Evolutionary conservation across 2,113 vertebrate genomes (phyloP), one percentile per base, ranked within the genome.

Genomic region (Nycticebus coucang): DNA sequence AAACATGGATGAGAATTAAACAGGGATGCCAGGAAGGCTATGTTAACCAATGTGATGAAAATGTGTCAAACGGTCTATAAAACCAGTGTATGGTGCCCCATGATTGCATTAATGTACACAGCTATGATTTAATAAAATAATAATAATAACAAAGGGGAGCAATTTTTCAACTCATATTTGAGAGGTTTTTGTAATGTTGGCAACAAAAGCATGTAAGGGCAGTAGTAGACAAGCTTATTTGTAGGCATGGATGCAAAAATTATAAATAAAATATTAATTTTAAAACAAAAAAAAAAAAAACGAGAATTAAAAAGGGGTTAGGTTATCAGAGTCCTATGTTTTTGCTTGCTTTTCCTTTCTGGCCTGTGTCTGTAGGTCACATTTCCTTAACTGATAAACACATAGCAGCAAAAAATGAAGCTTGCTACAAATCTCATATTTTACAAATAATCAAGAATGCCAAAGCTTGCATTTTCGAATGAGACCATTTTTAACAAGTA

Each of bases 361-460:
- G 59, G 26, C 45, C 79, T 93, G 78, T 72, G n/a, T 84, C 50
- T 93, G 0, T 45, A 18, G 9, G 22, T 87, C 53, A 57, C 45
- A 93, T 87, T 91, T 80, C 35, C 35, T 85, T 91, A 41, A 80
- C 15, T 66, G 14, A 55, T 55, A 94, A 82, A 72, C 26, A 90
- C 13, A 41, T 91, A 41, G 13, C 30, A 69, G 66, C 14, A 53
- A 45, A 85, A 84, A 87, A 55, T 35, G 84, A 45, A 75, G 12
- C 53, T 91, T 96, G 66, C 71, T 84, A 33, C 35, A 55, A 26
- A 55, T 95, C 64, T 26, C 71, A 18, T 95, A 33, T 92, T 74
- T 95, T 94, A 82, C 11, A 95, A 62, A 84, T 91, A 96, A 74
- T 87, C 57, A 79, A 75, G 60, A 93, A 86, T 87, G 21, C 33